Percentiles rank a stretch among this genome's conserved stretches.
Conservation (phyloP, 2,113 vertebrate species). For the Lophochroa leadbeateri region DNA sequence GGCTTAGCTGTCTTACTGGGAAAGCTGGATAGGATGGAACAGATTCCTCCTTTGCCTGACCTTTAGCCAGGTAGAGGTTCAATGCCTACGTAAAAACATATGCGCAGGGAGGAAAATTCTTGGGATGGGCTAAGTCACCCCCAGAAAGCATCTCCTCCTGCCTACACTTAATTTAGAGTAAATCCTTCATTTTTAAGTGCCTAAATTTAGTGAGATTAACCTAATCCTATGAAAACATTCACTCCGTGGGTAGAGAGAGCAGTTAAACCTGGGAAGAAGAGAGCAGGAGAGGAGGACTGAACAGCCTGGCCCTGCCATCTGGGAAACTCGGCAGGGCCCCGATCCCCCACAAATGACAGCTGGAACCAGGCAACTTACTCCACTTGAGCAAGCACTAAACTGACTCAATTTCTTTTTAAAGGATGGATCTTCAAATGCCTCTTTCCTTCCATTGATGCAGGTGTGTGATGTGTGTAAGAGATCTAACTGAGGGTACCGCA, state of each 20-base stretch:
- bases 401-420: conserved; percentile 47
- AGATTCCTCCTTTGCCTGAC: neutral
- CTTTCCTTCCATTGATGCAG: conserved; percentile 56
- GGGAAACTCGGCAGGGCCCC: conserved; percentile 19
- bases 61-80: neutral
- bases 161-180: neutral
- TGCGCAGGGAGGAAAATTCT: neutral
- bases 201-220: neutral
- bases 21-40: neutral
- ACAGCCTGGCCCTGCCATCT: conserved; percentile 30
- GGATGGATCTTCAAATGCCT: conserved; percentile 42
- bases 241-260: neutral
- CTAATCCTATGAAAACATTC: neutral
- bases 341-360: conserved; percentile 35
- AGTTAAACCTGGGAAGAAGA: neutral
- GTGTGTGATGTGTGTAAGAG: conserved; percentile 66
- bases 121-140: neutral
- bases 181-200: neutral
- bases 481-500: conserved; percentile 55
- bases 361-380: conserved; percentile 51
- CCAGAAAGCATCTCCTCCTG: neutral
- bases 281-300: neutral
- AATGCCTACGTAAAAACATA: neutral
- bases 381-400: conserved; percentile 65
- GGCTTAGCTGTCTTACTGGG: neutral